Evolutionary conservation across 2,888 invertebrate species (phyloP).

Genomic region (Caenorhabditis sp.): DNA sequence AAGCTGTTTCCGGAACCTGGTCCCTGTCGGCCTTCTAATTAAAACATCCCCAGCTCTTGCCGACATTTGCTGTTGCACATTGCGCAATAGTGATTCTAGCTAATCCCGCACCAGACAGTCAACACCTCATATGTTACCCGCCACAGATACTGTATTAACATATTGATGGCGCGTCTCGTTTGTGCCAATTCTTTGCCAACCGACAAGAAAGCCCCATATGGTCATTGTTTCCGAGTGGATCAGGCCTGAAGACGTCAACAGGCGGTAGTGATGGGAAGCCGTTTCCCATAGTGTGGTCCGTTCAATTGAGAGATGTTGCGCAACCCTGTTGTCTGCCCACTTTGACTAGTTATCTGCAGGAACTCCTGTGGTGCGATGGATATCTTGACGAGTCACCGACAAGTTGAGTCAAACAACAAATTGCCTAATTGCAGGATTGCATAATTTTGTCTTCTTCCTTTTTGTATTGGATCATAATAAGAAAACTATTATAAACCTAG

Average conservation of each 20-base stretch:
- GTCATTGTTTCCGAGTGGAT: constrained; percentile 53
- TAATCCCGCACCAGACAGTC: constrained; percentile 35
- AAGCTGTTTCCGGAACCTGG: constrained; percentile 35
- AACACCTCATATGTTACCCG: constrained; percentile 55
- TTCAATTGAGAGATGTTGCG: not conserved
- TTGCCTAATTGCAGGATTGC: constrained; percentile 39
- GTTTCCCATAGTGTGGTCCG: constrained; percentile 15
- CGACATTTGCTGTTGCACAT: constrained; percentile 22
- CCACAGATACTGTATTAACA: constrained; percentile 53
- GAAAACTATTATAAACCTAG: not conserved
- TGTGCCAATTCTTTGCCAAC: constrained; percentile 16
- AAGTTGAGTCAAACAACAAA: constrained; percentile 12
- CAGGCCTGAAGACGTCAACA: constrained; percentile 18
- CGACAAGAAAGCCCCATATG: constrained; percentile 46
- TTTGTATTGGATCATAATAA: not conserved
- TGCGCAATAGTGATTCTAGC: constrained; percentile 57
- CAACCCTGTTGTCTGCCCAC: constrained; percentile 12
- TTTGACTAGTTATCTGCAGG: constrained; percentile 19
- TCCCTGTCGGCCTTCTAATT: constrained; percentile 39
- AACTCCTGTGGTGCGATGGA: constrained; percentile 27
- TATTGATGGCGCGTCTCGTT: constrained; percentile 50
- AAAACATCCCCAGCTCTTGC: constrained; percentile 10
- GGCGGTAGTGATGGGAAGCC: not conserved
- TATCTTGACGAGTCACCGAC: constrained; percentile 39
- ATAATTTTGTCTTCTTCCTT: constrained; percentile 26